Conservation (phyloP, 2,888 invertebrate species). For the Hirtodrosophila alboralis region DNA sequence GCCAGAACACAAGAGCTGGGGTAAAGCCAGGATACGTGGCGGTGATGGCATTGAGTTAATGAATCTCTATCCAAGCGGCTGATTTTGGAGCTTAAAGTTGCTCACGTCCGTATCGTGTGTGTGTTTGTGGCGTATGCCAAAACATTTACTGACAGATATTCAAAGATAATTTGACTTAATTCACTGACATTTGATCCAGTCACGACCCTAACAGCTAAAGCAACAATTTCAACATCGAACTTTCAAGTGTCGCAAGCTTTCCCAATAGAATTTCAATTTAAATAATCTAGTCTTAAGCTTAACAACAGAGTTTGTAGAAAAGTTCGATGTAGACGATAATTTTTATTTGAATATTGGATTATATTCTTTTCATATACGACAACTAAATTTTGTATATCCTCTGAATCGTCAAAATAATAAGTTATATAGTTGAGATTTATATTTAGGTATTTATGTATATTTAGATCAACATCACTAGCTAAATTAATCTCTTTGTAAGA, state of each 20-base stretch:
- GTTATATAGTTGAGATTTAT: too few relatives aligned
- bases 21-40: slow-evolving; percentile 36
- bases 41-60: slow-evolving; percentile 58
- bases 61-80: slow-evolving; percentile 65
- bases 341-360: too few relatives aligned
- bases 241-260: slow-evolving; percentile 26
- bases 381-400: too few relatives aligned
- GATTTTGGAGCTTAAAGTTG: slow-evolving; percentile 46
- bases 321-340: too few relatives aligned
- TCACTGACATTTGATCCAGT: slow-evolving; percentile 64
- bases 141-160: slow-evolving; percentile 62
- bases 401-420: too few relatives aligned
- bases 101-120: slow-evolving; percentile 22
- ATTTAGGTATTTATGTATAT: too few relatives aligned
- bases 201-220: slow-evolving; percentile 22
- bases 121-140: slow-evolving; percentile 54
- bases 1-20: slow-evolving; percentile 34
- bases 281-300: slow-evolving; percentile 3
- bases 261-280: slow-evolving; percentile 44
- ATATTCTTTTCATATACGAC: too few relatives aligned
- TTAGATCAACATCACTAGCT: too few relatives aligned
- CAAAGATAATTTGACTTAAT: slow-evolving; percentile 69
- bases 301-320: slow-evolving; percentile 1
- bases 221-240: slow-evolving; percentile 23
- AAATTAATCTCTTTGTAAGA: too few relatives aligned